phyloP scores from a whole-genome alignment of 2,797 vertebrate species.

The Eleutherodactylus coqui region DNA sequence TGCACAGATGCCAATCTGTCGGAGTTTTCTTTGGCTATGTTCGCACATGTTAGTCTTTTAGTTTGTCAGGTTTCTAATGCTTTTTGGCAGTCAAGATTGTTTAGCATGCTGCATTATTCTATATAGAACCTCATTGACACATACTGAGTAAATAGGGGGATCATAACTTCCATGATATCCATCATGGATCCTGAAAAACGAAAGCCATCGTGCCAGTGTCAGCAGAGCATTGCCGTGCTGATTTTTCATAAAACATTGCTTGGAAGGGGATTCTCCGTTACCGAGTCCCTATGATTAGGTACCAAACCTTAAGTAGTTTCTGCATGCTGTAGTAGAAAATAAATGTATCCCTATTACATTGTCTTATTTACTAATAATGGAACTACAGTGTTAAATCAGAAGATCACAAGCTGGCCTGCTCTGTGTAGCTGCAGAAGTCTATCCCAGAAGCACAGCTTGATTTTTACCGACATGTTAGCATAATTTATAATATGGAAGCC shows the following conservation, averaged over 20 bases:
- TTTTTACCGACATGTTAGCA: constrained; percentile 11
- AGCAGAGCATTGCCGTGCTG: not conserved
- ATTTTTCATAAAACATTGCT: not conserved
- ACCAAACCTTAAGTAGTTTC: too few species aligned
- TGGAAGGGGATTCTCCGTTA: not conserved
- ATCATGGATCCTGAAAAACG: not conserved
- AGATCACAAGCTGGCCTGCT: not conserved
- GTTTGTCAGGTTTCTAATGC: too few species aligned
- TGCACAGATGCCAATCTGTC: too few species aligned
- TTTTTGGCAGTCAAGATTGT: too few species aligned
- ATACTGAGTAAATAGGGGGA: too few species aligned
- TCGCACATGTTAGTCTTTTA: too few species aligned
- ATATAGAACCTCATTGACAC: too few species aligned
- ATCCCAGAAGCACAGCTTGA: constrained; percentile 21
- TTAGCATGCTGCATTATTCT: too few species aligned
- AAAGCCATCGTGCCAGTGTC: not conserved
- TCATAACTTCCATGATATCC: not conserved
- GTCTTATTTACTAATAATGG: not conserved
- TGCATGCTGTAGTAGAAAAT: not conserved
- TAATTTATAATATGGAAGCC: constrained; percentile 28
- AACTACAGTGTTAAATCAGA: constrained; percentile 3
- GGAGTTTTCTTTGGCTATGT: too few species aligned
- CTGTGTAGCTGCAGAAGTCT: not conserved
- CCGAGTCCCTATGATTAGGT: not conserved
- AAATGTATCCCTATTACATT: not conserved